These are phyloP conservation scores for Siniperca obscura DNA, from an alignment of 2,797 vertebrate genomes.

Conservation along the genomic window DNA sequence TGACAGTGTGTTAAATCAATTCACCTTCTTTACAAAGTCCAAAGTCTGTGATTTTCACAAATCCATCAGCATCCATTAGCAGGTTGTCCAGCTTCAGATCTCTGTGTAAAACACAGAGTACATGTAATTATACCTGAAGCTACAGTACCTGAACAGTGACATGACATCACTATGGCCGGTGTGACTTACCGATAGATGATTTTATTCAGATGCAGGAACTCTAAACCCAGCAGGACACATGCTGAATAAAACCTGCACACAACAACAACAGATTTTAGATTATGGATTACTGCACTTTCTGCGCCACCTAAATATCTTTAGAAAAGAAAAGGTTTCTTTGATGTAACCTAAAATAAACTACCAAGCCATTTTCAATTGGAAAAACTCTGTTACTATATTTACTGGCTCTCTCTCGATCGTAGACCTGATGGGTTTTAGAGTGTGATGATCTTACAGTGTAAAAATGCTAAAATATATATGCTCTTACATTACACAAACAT, in stretches of 20 bases:
- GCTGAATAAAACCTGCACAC: conserved; percentile 80
- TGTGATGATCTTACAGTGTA: neutral
- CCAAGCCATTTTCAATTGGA: no score
- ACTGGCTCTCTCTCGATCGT: neutral
- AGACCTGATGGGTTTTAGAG: neutral
- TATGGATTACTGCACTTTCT: neutral
- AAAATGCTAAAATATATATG: neutral
- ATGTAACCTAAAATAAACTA: neutral
- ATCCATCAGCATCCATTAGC: conserved; percentile 91
- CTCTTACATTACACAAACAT: neutral
- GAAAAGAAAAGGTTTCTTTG: no score
- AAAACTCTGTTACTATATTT: no score
- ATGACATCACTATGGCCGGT: accelerated
- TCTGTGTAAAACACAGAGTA: conserved; percentile 72
- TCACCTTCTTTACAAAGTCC: conserved; percentile 95
- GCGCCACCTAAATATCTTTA: neutral
- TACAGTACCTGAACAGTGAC: neutral
- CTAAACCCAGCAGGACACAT: conserved; percentile 82
- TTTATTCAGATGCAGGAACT: conserved; percentile 94
- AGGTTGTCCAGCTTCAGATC: conserved; percentile 95
- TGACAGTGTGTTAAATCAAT: neutral
- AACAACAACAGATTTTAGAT: neutral
- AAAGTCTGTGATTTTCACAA: conserved; percentile 93
- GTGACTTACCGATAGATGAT: conserved; percentile 92
- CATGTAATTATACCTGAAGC: no score